Evolutionary conservation across 2,888 invertebrate species (phyloP).

Genomic region (Harpalus rufipes): DNA sequence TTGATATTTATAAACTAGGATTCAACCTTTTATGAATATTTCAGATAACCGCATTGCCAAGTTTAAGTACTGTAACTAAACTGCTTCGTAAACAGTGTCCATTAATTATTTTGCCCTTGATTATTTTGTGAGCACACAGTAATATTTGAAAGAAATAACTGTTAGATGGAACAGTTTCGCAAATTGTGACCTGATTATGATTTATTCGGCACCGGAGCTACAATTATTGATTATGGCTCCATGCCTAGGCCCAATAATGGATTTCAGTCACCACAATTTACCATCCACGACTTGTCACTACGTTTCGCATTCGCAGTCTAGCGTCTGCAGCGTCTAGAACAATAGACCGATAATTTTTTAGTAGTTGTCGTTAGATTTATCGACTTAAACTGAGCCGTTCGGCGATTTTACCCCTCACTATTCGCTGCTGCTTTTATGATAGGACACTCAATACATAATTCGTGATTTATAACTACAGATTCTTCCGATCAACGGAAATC

Average conservation of each 20-base stretch:
- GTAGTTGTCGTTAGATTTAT: conserved; percentile 61
- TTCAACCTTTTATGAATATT: conserved; percentile 37
- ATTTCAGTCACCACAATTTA: conserved; percentile 57
- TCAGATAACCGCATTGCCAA: conserved; percentile 17
- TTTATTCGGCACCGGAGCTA: conserved; percentile 65
- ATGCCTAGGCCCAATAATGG: conserved; percentile 64
- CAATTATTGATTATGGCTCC: conserved; percentile 68
- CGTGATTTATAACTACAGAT: conserved; percentile 62
- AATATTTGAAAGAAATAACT: conserved; percentile 40
- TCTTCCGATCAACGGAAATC: conserved; percentile 55
- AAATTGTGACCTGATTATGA: conserved; percentile 68
- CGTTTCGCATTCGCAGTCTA: conserved; percentile 12
- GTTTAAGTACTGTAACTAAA: conserved; percentile 15
- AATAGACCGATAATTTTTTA: conserved; percentile 54
- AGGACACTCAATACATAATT: conserved; percentile 63
- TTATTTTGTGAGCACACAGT: conserved; percentile 4
- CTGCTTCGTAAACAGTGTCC: conserved; percentile 34
- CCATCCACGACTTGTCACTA: conserved; percentile 54
- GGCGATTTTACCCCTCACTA: conserved; percentile 18
- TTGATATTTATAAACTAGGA: conserved; percentile 32
- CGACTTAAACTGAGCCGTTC: conserved; percentile 53
- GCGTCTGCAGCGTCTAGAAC: conserved; percentile 38
- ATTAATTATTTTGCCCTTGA: conserved; percentile 39
- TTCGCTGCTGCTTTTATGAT: conserved; percentile 17
- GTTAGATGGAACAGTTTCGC: conserved; percentile 40